A percentile compares a stretch with the other conserved stretches of the same genome.
phyloP scores from a whole-genome alignment of 1,140 invertebrate genomes.

The Zaprionus capensis region DNA sequence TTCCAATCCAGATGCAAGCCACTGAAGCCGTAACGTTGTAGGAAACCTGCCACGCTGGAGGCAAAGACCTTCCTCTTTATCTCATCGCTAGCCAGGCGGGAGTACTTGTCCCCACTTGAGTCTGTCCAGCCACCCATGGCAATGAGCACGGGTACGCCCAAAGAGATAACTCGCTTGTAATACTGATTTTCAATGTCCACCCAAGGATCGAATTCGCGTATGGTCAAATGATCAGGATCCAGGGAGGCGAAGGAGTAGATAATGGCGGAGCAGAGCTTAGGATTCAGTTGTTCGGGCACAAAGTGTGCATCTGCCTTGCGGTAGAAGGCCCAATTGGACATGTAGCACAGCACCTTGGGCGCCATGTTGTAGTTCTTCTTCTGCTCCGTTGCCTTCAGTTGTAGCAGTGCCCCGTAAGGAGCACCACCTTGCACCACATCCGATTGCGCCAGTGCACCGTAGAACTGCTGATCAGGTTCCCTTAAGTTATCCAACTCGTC shows the following conservation, averaged over 20 bases:
- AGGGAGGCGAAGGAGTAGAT: conserved; percentile 96
- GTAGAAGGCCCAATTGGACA: conserved; percentile 95
- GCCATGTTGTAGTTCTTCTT: conserved; percentile 64
- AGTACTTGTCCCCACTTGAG: conserved; percentile 93
- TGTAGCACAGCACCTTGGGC: conserved; percentile 90
- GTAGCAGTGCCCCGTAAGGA: conserved; percentile 65
- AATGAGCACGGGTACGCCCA: conserved; percentile 88
- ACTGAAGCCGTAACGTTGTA: conserved; percentile 90
- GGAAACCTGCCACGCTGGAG: conserved; percentile 87
- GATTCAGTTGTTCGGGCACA: conserved; percentile 93
- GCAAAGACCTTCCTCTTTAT: conserved; percentile 89
- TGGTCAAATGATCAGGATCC: conserved; percentile 89
- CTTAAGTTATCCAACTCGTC: conserved; percentile 62
- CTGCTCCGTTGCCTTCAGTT: conserved; percentile 43
- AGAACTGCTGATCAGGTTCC: conserved; percentile 54
- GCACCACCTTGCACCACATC: conserved; percentile 5
- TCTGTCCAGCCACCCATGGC: conserved; percentile 96
- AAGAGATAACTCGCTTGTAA: conserved; percentile 67
- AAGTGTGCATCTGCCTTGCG: conserved; percentile 92
- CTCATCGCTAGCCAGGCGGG: conserved; percentile 88
- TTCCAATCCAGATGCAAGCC: conserved; percentile 96
- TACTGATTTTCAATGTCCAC: conserved; percentile 94
- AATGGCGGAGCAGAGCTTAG: conserved; percentile 92
- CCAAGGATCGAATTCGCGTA: conserved; percentile 93
- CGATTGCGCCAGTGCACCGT: conserved; percentile 56